These are phyloP conservation scores for Polyploca ridens DNA, from an alignment of 2,888 invertebrate species.

Conservation along the genomic window DNA sequence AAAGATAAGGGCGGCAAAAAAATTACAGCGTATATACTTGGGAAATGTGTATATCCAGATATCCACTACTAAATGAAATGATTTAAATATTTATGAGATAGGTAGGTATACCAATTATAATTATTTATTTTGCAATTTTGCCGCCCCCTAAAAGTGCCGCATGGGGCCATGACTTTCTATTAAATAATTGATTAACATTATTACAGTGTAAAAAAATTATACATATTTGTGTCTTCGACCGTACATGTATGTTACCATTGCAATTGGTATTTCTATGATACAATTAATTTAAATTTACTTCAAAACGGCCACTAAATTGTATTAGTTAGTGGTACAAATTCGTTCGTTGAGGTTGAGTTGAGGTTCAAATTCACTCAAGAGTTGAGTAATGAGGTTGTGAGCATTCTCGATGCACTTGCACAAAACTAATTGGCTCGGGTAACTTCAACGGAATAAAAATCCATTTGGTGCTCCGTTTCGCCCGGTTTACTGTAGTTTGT, in stretches of 20 bases:
- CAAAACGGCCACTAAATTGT: neutral
- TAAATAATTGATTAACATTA: no score
- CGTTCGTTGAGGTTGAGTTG: constrained; percentile 40
- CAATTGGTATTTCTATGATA: neutral
- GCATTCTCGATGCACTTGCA: constrained; percentile 71
- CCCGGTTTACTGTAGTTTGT: constrained; percentile 41
- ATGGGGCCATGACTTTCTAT: no score
- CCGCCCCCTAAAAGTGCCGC: no score
- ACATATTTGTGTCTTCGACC: no score
- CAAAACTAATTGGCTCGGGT: constrained; percentile 72
- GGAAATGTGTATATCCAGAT: no score
- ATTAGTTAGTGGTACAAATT: constrained; percentile 21
- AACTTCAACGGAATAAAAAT: constrained; percentile 72
- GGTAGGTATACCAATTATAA: no score
- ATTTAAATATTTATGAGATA: no score
- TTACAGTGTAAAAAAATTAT: no score
- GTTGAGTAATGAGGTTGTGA: constrained; percentile 60
- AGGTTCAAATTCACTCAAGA: constrained; percentile 52
- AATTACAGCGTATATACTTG: no score
- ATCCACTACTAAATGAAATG: no score
- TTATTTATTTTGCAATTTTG: no score
- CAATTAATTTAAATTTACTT: neutral
- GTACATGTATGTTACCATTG: neutral
- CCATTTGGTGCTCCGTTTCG: constrained; percentile 60
- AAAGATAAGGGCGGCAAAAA: no score